phyloP scores from a whole-genome alignment of 2,113 vertebrate species.

The Heptranchias perlo region DNA sequence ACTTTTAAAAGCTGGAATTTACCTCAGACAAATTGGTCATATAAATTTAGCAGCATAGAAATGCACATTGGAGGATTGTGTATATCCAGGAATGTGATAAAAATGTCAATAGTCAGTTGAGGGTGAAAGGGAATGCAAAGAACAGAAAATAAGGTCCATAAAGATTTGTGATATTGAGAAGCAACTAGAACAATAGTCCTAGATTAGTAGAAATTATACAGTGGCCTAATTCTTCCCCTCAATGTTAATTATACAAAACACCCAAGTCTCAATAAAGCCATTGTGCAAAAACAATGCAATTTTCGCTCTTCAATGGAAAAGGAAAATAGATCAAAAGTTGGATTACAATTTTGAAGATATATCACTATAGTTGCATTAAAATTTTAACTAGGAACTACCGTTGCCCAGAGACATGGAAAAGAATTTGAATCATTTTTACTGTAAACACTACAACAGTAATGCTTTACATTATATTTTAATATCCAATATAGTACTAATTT shows the following conservation, averaged over 20 bases:
- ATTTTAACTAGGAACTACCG: not conserved
- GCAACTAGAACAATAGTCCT: not conserved
- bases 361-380: not conserved
- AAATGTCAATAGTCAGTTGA: not conserved
- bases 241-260: not conserved
- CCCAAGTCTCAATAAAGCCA: not conserved
- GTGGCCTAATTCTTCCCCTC: not conserved
- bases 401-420: not conserved
- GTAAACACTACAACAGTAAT: not conserved
- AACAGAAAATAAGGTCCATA: slow-evolving; percentile 1
- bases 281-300: not conserved
- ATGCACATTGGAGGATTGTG: not conserved
- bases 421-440: not conserved
- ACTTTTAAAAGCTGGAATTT: not conserved
- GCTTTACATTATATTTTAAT: not conserved
- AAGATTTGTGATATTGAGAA: not conserved
- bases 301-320: not conserved
- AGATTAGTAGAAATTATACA: not conserved
- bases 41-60: not conserved
- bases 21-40: too few relatives aligned
- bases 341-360: not conserved
- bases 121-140: not conserved
- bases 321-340: not conserved
- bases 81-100: not conserved
- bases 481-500: not conserved